Base-by-base conservation (phyloP, 2,113 vertebrate species). In the Pluvianellus socialis region DNA sequence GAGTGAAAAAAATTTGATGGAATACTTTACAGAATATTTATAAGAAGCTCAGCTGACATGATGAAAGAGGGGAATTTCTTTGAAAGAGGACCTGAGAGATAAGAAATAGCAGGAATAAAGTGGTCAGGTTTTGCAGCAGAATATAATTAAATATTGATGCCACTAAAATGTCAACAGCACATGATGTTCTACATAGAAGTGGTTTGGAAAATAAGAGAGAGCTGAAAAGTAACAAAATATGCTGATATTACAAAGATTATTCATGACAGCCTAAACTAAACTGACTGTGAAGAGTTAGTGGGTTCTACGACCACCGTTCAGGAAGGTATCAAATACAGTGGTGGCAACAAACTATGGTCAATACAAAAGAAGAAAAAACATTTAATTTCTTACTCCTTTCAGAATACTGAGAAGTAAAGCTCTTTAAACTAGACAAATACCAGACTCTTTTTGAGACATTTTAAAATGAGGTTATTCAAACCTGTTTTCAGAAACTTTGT, bases 1-100 rank as follows among this genome's bases (percentile, higher is more conserved):
- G 24, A 88, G 15, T 40, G 38, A 65, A 84, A 83, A 73, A 71
- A 65, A 21, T 0, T 0, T 44, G 7, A 44, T 33, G 0, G 3
- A 68, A 32, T 38, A 20, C 3, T 70, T 90, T 6, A 9, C 4
- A 44, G 71, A 70, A 44, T 49, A 71, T 30, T 63, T 66, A 33
- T 49, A 67, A 18, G 17, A 63, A 32, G 6, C 16, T 50, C 70
- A 88, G 1, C 0, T 9, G 10, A 73, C 14, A 17, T 28, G 32
- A 68, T 28, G 10, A 38, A 71, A 67, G 9, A 75, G 14, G 6
- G 49, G 28, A 23, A 16, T 47, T 56, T 59, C 15, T 79, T 79
- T 72, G 10, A 63, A 67, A 88, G 44, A 71, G 9, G 3, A 73
- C 3, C 6, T 45, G 62, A 72, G 26, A 59, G 20, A 35, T 30